Base-by-base conservation (phyloP, 1,140 invertebrate species). In the Tribolium madens region DNA sequence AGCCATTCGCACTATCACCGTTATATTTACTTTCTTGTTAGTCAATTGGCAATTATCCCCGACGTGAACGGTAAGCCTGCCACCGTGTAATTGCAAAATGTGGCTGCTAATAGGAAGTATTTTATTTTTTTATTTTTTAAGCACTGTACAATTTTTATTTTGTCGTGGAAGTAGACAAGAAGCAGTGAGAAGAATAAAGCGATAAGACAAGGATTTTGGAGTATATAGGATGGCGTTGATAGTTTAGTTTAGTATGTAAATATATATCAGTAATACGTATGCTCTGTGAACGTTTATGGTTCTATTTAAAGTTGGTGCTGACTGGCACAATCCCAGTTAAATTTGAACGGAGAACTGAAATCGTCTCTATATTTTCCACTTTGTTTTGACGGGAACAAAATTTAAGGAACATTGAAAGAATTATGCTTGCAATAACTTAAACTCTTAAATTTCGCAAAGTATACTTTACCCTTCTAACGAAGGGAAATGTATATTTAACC, bases 341-440 rank as follows among this genome's bases (percentile, higher is more conserved):
- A 64, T 64, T 64, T 64, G 57, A 64, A 64, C 57, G 10, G 57
- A 64, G 57, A 33, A 64, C 26, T 64, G 57, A 33, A 64, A 64
- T 64, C 57, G 57, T 64, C 57, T 64, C 57, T 64, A 64, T 64
- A 64, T 64, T 64, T 64, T 64, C 57, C 57, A 64, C 57, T 64
- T 64, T 64, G 57, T 64, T 64, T 64, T 64, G 57, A 64, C 57
- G 26, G 5, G n/a, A 26, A 33, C 26, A 64, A 26, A 33, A 33
- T 64, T 64, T 64, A 64, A 64, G 57, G 57, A 64, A 64, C 57
- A 64, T 64, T 33, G 57, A 64, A 64, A 64, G 57, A 64, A 64
- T 64, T 64, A 64, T 64, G 57, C 57, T 64, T 31, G 57, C 57
- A 64, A 64, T 64, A 64, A 64, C 21, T 64, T 64, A 64, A 64